phyloP scores from a whole-genome alignment of 1,140 invertebrate species.

The Agrypnia vestita region DNA sequence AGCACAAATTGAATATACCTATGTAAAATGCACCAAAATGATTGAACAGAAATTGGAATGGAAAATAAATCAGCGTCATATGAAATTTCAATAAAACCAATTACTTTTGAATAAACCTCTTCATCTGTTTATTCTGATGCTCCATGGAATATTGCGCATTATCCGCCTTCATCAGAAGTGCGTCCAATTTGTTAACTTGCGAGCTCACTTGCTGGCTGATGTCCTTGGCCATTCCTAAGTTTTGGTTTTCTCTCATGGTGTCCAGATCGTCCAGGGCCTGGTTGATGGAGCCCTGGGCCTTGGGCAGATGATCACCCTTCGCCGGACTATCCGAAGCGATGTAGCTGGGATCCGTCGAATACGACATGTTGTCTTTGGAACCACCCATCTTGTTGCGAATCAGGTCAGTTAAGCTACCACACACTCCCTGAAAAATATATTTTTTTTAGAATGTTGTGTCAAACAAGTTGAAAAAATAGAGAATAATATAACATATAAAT shows the following conservation, averaged over 20 bases:
- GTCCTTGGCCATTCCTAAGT: constrained; percentile 67
- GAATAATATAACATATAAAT: too few species aligned
- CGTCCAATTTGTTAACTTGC: constrained; percentile 78
- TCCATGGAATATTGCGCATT: constrained; percentile 78
- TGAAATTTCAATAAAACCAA: constrained; percentile 64
- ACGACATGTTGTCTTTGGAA: constrained; percentile 68
- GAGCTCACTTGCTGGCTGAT: constrained; percentile 75
- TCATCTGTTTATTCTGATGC: constrained; percentile 83
- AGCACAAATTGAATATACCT: too few species aligned
- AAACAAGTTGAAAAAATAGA: too few species aligned
- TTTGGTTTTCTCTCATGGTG: constrained; percentile 66
- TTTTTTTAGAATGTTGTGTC: too few species aligned
- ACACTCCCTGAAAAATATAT: constrained; percentile 72
- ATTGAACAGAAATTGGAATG: too few species aligned
- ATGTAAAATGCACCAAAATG: too few species aligned
- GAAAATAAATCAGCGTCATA: too few species aligned
- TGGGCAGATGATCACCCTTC: background rate
- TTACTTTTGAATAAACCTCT: constrained; percentile 73
- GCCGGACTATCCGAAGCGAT: constrained; percentile 61
- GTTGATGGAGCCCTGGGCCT: constrained; percentile 65
- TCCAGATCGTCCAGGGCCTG: constrained; percentile 70
- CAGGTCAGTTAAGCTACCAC: constrained; percentile 78
- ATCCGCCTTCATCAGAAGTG: constrained; percentile 79
- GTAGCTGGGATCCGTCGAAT: constrained; percentile 70
- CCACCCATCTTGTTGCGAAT: constrained; percentile 74